Percentiles rank a stretch among this genome's conserved stretches.
Conservation (phyloP, 35 echinoderm and acorn worm species). For the Apostichopus parvimensis region DNA sequence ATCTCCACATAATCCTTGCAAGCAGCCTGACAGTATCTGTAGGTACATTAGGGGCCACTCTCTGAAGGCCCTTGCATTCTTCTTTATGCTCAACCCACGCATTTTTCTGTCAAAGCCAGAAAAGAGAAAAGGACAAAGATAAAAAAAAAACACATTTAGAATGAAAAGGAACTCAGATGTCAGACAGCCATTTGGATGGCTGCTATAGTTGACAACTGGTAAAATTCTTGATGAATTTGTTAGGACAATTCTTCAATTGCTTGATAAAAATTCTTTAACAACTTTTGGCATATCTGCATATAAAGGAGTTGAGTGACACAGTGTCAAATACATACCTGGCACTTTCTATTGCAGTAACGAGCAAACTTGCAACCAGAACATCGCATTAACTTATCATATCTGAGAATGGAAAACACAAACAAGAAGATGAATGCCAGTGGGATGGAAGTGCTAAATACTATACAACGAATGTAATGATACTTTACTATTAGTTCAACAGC, state of each 20-base stretch:
- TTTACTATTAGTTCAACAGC: no score
- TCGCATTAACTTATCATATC: conserved; percentile 8
- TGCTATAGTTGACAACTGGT: no score
- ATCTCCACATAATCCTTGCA: conserved; percentile 41
- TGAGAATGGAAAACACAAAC: neutral
- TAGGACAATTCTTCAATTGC: no score
- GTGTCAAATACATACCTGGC: conserved; percentile 21
- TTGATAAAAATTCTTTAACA: no score
- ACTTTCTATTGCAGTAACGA: conserved; percentile 48
- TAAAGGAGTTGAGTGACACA: neutral
- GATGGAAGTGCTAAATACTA: no score
- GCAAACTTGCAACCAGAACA: conserved; percentile 58
- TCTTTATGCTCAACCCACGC: conserved; percentile 56
- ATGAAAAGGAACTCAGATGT: no score
- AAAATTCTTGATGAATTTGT: no score
- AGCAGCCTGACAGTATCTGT: conserved; percentile 52
- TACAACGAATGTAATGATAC: no score
- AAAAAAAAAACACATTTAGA: neutral
- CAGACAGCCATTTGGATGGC: no score
- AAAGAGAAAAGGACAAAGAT: neutral
- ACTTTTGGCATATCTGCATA: no score
- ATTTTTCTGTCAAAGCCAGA: conserved; percentile 30
- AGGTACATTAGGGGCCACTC: conserved; percentile 49
- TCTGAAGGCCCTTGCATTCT: conserved; percentile 50
- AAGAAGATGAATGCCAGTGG: neutral